Evolutionary conservation across 2,797 vertebrate genomes (phyloP), one percentile per base, ranked within the genome.

Genomic region (Momotus momota): DNA sequence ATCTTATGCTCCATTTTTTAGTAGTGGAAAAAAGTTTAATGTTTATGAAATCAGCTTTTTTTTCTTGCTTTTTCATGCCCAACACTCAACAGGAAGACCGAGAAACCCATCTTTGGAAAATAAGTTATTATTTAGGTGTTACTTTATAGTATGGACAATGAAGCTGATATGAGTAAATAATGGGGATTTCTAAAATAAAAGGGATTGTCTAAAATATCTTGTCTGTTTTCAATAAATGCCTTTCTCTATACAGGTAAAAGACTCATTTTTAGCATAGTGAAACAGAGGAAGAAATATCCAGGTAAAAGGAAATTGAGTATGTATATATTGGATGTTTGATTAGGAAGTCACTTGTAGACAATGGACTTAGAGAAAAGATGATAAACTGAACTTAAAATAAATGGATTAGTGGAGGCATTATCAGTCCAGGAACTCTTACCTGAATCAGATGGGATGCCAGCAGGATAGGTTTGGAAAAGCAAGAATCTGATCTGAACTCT

Each of bases 51-150:
- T 93, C 69, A 79, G 45, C 8, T 85, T 3, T 83, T 70, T 40
- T 46, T 52, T 21, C 26, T 55, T 29, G 12, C 49, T 89, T 61
- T 93, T 88, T 92, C 41, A 55, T 93, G 49, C 9, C 27, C 73
- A 97, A 86, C 70, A 73, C 35, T 83, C 69, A 96, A 18, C 52
- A 95, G 51, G 17, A 93, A 88, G 69, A 85, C 33, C 5, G 17
- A 49, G 55, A 79, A 54, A 40, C 58, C 45, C 2, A 20, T 90
- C 85, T 81, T 88, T 27, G n/a, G 55, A 81, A 94, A 55, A 70
- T 78, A 31, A 97, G 81, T 95, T 95, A 65, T 91, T 96, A 89
- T 95, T 94, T 96, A 81, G 43, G 7, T 93, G 41, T 69, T 82
- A 72, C 38, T 69, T 85, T 38, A 15, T 58, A 88, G 35, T 45